phyloP scores from a whole-genome alignment of 2,888 invertebrate genomes.

The Platerodrilus igneus region DNA sequence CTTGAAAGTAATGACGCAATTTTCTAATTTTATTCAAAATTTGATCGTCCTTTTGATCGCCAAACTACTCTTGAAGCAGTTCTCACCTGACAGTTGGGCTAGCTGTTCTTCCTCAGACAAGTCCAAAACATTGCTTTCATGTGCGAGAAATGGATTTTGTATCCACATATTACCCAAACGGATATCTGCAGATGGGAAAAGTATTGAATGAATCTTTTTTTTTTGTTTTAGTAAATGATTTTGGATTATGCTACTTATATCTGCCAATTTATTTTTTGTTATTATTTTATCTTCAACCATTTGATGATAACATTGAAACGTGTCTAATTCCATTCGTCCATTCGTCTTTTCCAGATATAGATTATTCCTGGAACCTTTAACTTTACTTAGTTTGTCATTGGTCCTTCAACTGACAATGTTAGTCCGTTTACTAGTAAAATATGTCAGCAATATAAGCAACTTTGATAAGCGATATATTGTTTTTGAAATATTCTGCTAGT shows the following conservation, averaged over 20 bases:
- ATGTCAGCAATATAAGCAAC: conserved; percentile 7
- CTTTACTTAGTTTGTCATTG: conserved; percentile 7
- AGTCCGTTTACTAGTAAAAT: conserved; percentile 6
- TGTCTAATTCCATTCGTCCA: conserved; percentile 2
- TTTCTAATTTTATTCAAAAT: no score
- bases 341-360: conserved; percentile 1
- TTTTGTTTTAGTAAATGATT: conserved; percentile 5
- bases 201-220: conserved; percentile 2
- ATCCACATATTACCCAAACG: no score
- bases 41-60: no score
- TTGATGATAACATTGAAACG: conserved; percentile 6
- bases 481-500: no score
- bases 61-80: no score
- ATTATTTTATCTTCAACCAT: conserved; percentile 7
- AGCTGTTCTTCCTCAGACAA: no score
- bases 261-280: conserved; percentile 1
- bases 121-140: no score
- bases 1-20: no score
- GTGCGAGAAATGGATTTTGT: no score
- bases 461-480: conserved; percentile 5
- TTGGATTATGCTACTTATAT: conserved; percentile 2
- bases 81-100: no score
- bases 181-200: conserved; percentile 2
- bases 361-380: conserved; percentile 7
- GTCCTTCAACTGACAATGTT: conserved; percentile 7